Evolutionary conservation across 2,113 vertebrate genomes (phyloP), one percentile per base, ranked within the genome.

Genomic region (Amphilophus citrinellus): DNA sequence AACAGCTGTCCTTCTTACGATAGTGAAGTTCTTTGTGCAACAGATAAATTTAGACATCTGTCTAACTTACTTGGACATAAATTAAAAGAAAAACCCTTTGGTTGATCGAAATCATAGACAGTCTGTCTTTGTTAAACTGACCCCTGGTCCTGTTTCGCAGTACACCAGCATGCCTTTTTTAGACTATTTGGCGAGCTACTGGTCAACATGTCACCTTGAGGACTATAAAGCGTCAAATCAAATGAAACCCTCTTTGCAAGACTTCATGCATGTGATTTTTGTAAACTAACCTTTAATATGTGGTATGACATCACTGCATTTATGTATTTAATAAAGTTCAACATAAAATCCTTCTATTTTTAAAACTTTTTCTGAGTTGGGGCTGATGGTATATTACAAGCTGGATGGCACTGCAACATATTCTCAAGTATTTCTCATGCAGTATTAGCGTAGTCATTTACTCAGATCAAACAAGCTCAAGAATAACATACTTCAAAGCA

Each of bases 401-500:
- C 3, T 61, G 24, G 18, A 83, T 80, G 6, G 18, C 27, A 61
- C 44, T 76, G n/a, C 68, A 56, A 44, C 68, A 32, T 61, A 56
- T 73, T 53, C 30, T 85, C 42, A 59, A 61, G 15, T 57, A 61
- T 84, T 84, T 79, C 53, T 80, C 20, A 27, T 53, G 62, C 39
- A 18, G 9, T 30, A 10, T 66, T 27, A 2, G 20, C 0, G 10
- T n/a, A 61, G 79, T 79, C 56, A 53, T 3, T 66, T 84, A 71
- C 66, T 86, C 61, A 84, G 65, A 86, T 79, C 71, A 84, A 61
- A 90, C 56, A 79, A 76, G 24, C 17, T 63, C 50, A 80, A 73
- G 27, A 73, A 35, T 73, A 56, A 35, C 68, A 53, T 76, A 59
- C 66, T 80, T 86, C 75, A 86, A 84, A 82, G 47, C 13, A 76